phyloP scores from a whole-genome alignment of 2,797 vertebrate species.

The Tragopan temminckii region DNA sequence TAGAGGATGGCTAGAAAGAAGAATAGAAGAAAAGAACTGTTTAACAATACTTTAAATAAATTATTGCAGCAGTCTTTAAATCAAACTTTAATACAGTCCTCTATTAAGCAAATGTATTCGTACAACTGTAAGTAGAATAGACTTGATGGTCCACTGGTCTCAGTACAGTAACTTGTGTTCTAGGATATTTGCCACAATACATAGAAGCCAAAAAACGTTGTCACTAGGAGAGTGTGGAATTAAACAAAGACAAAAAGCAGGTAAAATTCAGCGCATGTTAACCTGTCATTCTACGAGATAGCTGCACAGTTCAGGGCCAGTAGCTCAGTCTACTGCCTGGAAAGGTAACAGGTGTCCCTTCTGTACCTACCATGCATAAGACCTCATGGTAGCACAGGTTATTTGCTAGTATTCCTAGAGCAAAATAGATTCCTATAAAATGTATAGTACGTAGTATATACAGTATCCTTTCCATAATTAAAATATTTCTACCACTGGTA shows the following conservation, averaged over 20 bases:
- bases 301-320: constrained; percentile 1
- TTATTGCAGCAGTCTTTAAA: constrained; percentile 4
- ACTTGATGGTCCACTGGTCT: constrained; percentile 67
- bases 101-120: constrained; percentile 24
- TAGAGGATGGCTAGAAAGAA: constrained; percentile 22
- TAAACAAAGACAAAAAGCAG: constrained; percentile 67
- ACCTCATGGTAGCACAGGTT: neutral
- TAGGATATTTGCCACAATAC: constrained; percentile 66
- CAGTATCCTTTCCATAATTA: neutral
- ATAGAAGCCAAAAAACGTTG: constrained; percentile 49
- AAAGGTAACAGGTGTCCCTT: neutral
- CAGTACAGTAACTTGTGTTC: constrained; percentile 59
- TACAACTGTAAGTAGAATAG: constrained; percentile 49
- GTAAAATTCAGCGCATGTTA: constrained; percentile 60
- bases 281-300: constrained; percentile 45
- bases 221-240: constrained; percentile 4
- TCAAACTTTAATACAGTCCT: constrained; percentile 26
- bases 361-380: neutral
- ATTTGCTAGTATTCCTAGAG: neutral
- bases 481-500: neutral
- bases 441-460: too few relatives aligned
- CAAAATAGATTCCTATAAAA: neutral
- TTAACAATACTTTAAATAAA: constrained; percentile 37
- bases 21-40: constrained; percentile 28
- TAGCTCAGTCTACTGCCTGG: constrained; percentile 7